These are phyloP conservation scores for Chaetura pelagica DNA, from an alignment of 2,113 vertebrate species.

Conservation along the genomic window DNA sequence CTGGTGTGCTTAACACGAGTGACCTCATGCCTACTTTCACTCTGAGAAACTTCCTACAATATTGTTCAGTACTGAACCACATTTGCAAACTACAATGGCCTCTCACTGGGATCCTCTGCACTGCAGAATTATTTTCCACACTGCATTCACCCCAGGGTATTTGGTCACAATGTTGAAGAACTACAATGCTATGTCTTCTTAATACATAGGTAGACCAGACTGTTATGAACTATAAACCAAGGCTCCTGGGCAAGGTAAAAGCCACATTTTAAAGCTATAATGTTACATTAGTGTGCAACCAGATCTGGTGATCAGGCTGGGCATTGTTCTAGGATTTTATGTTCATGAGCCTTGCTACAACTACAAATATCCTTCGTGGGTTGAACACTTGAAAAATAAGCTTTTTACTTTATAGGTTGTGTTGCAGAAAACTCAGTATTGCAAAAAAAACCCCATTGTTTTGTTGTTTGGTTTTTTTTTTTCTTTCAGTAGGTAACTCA, in stretches of 20 bases:
- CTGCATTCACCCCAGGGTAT: neutral
- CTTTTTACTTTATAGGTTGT: neutral
- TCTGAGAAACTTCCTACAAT: neutral
- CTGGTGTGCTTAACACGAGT: neutral
- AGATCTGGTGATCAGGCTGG: neutral
- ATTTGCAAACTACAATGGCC: neutral
- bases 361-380: neutral
- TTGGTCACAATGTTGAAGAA: neutral
- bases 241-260: neutral
- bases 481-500: neutral
- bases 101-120: neutral
- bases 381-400: neutral
- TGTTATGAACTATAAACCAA: neutral
- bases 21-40: accelerated
- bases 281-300: neutral
- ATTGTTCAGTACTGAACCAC: neutral
- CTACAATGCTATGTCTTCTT: neutral
- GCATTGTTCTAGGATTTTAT: neutral
- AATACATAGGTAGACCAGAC: neutral
- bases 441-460: neutral
- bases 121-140: neutral
- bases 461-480: too few relatives aligned
- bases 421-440: neutral
- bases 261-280: neutral
- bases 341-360: neutral